Base-by-base conservation (phyloP, 1,140 invertebrate genomes). In the Drosophila seguyi region DNA sequence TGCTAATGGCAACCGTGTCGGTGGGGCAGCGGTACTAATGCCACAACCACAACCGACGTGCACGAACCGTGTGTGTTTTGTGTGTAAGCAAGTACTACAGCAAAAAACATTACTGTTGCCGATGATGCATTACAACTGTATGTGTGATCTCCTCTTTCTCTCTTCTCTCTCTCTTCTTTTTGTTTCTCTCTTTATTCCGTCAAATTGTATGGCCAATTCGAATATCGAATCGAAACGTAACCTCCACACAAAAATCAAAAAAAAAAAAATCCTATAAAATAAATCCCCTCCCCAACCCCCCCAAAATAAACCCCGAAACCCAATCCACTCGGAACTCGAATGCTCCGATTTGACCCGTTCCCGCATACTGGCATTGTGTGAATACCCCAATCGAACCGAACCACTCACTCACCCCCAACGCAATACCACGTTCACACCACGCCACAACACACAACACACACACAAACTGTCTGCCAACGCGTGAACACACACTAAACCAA, bases 141-240 rank as follows among this genome's bases (percentile, higher is more conserved):
- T 90, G 85, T 90, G 85, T 90, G 86, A 90, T 90, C 86, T 90
- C 77, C 81, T 90, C 81, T 90, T 85, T 90, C 81, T 90, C 86
- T 90, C 78, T 90, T 85, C 77, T 88, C 86, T 90, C 86, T 87
- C 83, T 87, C 81, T 90, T 90, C 81, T 90, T 90, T 90, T 90
- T 90, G 85, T 90, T 85, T 90, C 86, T 90, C 86, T 85, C 85
- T 88, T 88, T 88, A 90, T 88, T 88, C 86, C 86, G 85, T 85
- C 67, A 73, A 78, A 83, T 84, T 65, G 63, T 74, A 74, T 86
- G 72, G 67, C 56, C 34, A 81, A 78, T 81, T 76, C 58, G 75
- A 71, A 79, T 57, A 66, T 48, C 56, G 41, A 79, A 66, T 48
- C 56, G 29, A 79, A 66, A 76, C 53, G 65, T 50, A 42, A 75